phyloP scores from a whole-genome alignment of 2,797 vertebrate genomes.

The Hoplostethus atlanticus region DNA sequence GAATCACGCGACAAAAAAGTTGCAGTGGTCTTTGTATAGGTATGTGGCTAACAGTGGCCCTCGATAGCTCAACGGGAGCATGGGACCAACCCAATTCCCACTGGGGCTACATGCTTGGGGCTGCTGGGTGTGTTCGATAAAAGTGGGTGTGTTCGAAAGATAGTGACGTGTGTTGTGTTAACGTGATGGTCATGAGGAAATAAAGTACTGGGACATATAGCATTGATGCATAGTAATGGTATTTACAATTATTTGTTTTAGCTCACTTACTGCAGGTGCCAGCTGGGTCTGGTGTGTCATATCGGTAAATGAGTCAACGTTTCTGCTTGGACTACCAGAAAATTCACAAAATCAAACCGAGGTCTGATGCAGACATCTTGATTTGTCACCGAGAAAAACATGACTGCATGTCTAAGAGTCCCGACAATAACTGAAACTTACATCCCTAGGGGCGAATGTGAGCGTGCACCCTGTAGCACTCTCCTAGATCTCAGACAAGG shows the following conservation, averaged over 20 bases:
- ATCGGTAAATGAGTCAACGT: no score
- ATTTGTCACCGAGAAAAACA: slow-evolving; percentile 35
- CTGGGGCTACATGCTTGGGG: slow-evolving; percentile 6
- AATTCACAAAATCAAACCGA: not conserved
- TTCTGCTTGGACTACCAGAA: slow-evolving; percentile 1
- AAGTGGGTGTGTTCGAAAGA: slow-evolving; percentile 1
- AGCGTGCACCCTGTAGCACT: slow-evolving; percentile 20
- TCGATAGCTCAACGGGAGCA: slow-evolving; percentile 39
- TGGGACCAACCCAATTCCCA: no score
- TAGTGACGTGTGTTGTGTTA: not conserved
- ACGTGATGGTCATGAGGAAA: not conserved
- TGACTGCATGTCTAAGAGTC: slow-evolving; percentile 5
- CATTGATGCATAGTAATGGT: not conserved
- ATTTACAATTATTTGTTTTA: no score
- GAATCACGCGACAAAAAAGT: slow-evolving; percentile 72
- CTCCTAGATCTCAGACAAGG: slow-evolving; percentile 43
- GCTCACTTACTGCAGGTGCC: not conserved
- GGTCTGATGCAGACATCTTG: slow-evolving; percentile 13
- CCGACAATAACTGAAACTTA: slow-evolving; percentile 28
- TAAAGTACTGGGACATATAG: not conserved
- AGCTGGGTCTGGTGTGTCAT: not conserved
- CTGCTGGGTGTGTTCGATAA: slow-evolving; percentile 21
- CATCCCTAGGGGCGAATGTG: slow-evolving; percentile 31
- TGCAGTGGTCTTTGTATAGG: slow-evolving; percentile 56
- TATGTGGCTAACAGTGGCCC: slow-evolving; percentile 47